phyloP scores from a whole-genome alignment of 2,113 vertebrate genomes.

The Calypte anna region DNA sequence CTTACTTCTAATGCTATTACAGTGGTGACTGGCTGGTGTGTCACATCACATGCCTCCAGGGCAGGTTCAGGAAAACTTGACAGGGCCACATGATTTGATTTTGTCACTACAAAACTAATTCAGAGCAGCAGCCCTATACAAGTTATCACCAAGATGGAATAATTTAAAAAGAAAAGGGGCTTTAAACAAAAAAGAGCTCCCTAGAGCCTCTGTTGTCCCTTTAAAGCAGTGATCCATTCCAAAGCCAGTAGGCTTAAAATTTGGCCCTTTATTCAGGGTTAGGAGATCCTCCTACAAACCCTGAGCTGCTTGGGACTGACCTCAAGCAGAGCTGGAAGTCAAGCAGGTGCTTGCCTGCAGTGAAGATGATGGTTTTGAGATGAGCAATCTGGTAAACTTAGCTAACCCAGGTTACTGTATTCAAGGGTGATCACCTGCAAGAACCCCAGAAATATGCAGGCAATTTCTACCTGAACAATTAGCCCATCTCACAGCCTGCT shows the following conservation, averaged over 20 bases:
- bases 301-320: not conserved
- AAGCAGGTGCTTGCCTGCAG: not conserved
- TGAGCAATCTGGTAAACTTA: not conserved
- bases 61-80: not conserved
- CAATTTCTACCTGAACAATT: not conserved
- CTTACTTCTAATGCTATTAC: not conserved
- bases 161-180: not conserved
- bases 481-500: not conserved
- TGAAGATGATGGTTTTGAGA: not conserved
- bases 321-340: not conserved
- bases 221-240: not conserved
- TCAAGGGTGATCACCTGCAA: not conserved
- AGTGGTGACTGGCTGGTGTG: not conserved
- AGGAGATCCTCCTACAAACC: not conserved
- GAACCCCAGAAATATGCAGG: not conserved
- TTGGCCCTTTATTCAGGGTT: not conserved
- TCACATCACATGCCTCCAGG: not conserved
- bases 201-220: not conserved
- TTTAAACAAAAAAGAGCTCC: not conserved
- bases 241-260: not conserved
- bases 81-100: not conserved
- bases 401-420: not conserved
- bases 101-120: not conserved
- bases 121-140: not conserved
- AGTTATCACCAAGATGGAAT: not conserved